Conservation (phyloP, 2,113 vertebrate genomes). For the Glaucidium brasilianum region DNA sequence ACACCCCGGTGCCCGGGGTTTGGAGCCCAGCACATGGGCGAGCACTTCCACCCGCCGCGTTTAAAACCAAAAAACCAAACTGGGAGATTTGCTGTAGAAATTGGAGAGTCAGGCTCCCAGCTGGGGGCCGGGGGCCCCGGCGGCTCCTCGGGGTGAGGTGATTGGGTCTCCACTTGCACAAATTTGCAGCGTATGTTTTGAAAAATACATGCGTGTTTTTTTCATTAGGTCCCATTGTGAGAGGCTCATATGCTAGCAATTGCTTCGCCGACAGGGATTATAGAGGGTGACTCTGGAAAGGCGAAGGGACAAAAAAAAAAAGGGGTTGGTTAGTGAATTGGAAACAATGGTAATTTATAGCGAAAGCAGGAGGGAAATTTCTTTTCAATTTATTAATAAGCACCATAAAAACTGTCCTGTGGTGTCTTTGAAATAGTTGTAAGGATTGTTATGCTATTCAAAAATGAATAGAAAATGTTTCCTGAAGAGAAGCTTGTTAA, state of each 20-base stretch:
- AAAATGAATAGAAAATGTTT: neutral
- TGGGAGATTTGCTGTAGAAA: neutral
- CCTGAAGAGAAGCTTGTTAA: neutral
- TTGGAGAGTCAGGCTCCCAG: neutral
- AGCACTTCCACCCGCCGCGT: no score
- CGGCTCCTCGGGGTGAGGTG: neutral
- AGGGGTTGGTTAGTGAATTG: neutral
- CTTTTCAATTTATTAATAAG: neutral
- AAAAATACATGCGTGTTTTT: accelerated
- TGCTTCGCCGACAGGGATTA: neutral
- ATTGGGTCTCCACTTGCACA: neutral
- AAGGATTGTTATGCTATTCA: neutral
- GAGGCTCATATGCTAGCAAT: neutral
- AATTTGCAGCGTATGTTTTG: neutral
- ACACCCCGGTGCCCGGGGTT: accelerated
- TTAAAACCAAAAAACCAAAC: accelerated
- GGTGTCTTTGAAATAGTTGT: neutral
- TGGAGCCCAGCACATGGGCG: neutral
- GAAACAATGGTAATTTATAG: neutral
- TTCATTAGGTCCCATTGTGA: neutral
- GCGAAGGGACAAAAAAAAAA: accelerated
- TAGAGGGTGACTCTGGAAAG: neutral
- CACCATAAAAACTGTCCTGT: neutral
- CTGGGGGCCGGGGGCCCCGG: accelerated
- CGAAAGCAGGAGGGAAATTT: neutral